phyloP scores from a whole-genome alignment of 2,113 vertebrate species.

The Crocuta crocuta region DNA sequence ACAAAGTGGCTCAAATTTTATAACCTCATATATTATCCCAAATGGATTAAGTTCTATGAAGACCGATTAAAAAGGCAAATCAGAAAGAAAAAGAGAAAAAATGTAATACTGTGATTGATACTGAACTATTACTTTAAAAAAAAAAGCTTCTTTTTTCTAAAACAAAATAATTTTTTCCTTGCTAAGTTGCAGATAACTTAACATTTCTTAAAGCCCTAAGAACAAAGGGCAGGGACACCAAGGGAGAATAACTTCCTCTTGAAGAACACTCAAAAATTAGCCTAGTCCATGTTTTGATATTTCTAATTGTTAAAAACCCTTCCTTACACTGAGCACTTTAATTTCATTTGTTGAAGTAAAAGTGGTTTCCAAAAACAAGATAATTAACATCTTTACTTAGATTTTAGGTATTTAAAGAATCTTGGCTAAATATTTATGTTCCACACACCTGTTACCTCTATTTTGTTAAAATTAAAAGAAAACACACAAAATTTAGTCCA shows the following conservation, averaged over 20 bases:
- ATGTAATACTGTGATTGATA: not conserved
- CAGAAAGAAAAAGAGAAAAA: not conserved
- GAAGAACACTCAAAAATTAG: not conserved
- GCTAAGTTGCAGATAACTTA: not conserved
- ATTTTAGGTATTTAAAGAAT: conserved; percentile 35
- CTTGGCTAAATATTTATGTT: not conserved
- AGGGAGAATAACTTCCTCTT: not conserved
- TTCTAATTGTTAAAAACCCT: not conserved
- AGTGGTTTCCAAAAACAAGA: not conserved
- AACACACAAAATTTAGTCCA: not conserved
- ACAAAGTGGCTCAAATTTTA: not conserved
- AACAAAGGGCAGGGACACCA: not conserved
- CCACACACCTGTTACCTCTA: not conserved
- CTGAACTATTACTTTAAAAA: not conserved
- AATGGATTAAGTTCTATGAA: not conserved
- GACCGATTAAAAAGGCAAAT: not conserved
- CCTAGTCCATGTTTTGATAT: not conserved
- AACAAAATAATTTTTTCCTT: not conserved
- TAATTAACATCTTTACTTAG: not conserved
- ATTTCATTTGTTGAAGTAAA: conserved; percentile 5
- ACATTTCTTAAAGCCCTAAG: not conserved
- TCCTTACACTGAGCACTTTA: not conserved
- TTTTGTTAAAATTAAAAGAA: not conserved
- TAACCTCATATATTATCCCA: not conserved
- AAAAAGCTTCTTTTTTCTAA: not conserved